Percentiles rank a stretch among this genome's conserved stretches.
Evolutionary conservation across 2,888 invertebrate genomes (phyloP).

Genomic region (Drosophila cracens): DNA sequence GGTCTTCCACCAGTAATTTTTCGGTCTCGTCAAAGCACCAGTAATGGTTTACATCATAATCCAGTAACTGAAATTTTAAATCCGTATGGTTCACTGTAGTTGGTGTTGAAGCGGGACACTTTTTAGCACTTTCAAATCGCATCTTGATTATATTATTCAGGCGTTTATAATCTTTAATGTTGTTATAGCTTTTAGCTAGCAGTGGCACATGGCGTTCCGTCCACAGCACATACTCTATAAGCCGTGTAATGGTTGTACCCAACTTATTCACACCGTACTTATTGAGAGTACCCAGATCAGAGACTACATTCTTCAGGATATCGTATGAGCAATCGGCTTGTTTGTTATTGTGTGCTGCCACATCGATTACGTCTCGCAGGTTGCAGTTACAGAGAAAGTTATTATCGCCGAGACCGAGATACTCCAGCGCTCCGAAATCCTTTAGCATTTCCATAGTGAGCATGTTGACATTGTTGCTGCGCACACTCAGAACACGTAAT

Average conservation of each 20-base stretch:
- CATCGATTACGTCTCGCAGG: conserved; percentile 86
- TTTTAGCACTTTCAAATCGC: conserved; percentile 37
- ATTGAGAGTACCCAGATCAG: conserved; percentile 11
- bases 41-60: conserved; percentile 82
- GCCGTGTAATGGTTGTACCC: neutral
- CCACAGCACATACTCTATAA: conserved; percentile 44
- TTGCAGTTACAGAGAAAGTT: conserved; percentile 87
- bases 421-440: conserved; percentile 86
- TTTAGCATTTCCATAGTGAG: conserved; percentile 86
- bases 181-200: conserved; percentile 53
- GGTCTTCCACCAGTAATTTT: conserved; percentile 67
- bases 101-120: conserved; percentile 44
- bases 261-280: neutral
- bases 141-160: conserved; percentile 53
- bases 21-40: conserved; percentile 84
- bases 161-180: conserved; percentile 55
- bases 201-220: conserved; percentile 42
- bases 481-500: conserved; percentile 85
- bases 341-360: conserved; percentile 78
- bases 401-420: conserved; percentile 86
- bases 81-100: conserved; percentile 51
- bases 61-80: conserved; percentile 82
- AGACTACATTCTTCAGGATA: conserved; percentile 29
- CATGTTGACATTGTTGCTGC: conserved; percentile 86
- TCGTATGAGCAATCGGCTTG: conserved; percentile 67